Evolutionary conservation across 2,113 vertebrate species (phyloP).

Genomic region (Neoarius graeffei): DNA sequence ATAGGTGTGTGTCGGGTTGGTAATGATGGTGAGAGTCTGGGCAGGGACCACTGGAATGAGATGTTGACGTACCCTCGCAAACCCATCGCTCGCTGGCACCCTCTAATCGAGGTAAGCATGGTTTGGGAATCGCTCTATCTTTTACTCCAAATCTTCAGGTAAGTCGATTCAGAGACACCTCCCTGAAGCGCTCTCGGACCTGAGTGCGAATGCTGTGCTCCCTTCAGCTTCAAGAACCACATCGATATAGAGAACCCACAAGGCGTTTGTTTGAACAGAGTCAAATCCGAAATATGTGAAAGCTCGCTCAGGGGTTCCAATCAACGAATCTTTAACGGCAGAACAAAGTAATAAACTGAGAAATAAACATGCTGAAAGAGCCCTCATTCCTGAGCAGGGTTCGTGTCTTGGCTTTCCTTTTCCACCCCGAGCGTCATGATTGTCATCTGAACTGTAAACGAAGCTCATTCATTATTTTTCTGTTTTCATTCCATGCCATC

Average conservation of each 20-base stretch:
- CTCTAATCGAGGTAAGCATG: constrained; percentile 87
- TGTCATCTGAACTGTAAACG: constrained; percentile 40
- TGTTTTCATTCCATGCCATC: constrained; percentile 29
- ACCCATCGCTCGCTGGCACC: constrained; percentile 97
- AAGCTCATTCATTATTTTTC: constrained; percentile 52
- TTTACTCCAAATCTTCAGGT: neutral
- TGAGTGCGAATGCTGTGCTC: neutral
- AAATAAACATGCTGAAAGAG: neutral
- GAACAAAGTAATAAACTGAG: neutral
- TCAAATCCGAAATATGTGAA: neutral
- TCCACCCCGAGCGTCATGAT: constrained; percentile 46
- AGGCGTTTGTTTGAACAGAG: neutral
- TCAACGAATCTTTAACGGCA: no score
- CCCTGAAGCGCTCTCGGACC: neutral
- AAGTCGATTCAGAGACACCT: neutral
- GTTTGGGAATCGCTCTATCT: neutral
- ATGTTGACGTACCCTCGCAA: constrained; percentile 97
- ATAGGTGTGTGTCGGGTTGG: constrained; percentile 97
- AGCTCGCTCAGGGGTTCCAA: no score
- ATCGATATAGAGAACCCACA: neutral
- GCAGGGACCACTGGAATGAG: constrained; percentile 96
- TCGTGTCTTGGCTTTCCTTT: constrained; percentile 29
- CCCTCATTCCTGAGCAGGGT: neutral
- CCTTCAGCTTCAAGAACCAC: neutral
- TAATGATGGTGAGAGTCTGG: constrained; percentile 89